Conservation (phyloP, 2,797 vertebrate species). For the Potorous gilbertii region DNA sequence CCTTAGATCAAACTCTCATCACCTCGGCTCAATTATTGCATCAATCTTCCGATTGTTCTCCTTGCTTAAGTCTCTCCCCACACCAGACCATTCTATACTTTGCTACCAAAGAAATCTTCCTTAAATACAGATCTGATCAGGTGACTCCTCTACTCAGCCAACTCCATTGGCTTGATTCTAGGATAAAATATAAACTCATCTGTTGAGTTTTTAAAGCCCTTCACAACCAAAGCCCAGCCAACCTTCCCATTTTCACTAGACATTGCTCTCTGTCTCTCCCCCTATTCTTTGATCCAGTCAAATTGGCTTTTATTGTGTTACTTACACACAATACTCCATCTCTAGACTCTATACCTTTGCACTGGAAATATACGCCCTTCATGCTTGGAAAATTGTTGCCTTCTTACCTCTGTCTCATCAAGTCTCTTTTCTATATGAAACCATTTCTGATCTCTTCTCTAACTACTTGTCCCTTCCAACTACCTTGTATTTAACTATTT, state of each 20-base stretch:
- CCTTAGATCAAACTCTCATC: too few species aligned
- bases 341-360: too few species aligned
- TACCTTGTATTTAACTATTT: neutral
- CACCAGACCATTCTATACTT: neutral
- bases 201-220: neutral
- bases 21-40: too few species aligned
- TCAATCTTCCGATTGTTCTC: neutral
- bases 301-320: too few species aligned
- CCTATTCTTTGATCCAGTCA: neutral
- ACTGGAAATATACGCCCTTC: too few species aligned
- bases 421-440: too few species aligned
- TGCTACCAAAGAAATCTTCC: neutral
- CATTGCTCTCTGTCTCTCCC: neutral
- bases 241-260: neutral
- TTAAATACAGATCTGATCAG: neutral
- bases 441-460: too few species aligned
- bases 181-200: neutral
- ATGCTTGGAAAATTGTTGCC: too few species aligned
- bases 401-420: too few species aligned
- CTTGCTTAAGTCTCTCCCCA: too few species aligned
- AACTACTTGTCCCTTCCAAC: neutral
- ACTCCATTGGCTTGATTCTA: neutral
- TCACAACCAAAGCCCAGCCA: neutral
- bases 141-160: neutral
- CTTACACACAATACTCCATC: too few species aligned